Base-by-base conservation (phyloP, 2,888 invertebrate species). In the Chymomyza fuscimana region DNA sequence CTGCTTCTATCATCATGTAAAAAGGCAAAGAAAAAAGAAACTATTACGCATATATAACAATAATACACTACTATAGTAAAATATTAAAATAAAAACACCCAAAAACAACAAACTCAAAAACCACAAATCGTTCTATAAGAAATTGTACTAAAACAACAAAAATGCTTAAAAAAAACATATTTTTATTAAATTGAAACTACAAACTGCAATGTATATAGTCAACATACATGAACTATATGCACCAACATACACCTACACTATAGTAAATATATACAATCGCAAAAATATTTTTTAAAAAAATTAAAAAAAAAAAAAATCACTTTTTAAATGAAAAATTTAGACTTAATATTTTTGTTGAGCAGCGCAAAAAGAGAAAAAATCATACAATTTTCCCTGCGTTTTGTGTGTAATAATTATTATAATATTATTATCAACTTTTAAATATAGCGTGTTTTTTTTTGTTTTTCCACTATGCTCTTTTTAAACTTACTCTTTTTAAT, bases 21-120 rank as follows among this genome's bases (percentile, higher is more conserved):
- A 88, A 89, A 89, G 74, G 80, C 69, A 85, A 78, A 73, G 78
- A 77, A 67, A 69, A 73, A 65, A 67, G 72, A 80, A 82, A 79
- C 74, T 76, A 79, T 75, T 82, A 87, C 73, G 77, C 76, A 76
- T 81, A 81, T 69, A 70, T 46, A 68, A 70, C 58, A 70, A 78
- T 68, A 71, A 77, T 72, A 70, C 68, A 79, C 65, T 82, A 85
- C 71, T 81, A 66, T 81, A 81, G 69, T 74, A 65, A 80, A 63
- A 71, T 46, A 46, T 46, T 46, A 60, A 36, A 52, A 63, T 46
- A 56, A 63, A 61, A 63, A 75, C 61, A 32, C 16, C 58, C 66
- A 36, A 69, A 67, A 74, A 74, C 46, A 68, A 60, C 40, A 32
- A 16, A 68, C n/a, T 50, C 40, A 58, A 63, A 54, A 59, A 69